Evolutionary conservation across 2,797 vertebrate species (phyloP).

Genomic region (Menidia menidia): DNA sequence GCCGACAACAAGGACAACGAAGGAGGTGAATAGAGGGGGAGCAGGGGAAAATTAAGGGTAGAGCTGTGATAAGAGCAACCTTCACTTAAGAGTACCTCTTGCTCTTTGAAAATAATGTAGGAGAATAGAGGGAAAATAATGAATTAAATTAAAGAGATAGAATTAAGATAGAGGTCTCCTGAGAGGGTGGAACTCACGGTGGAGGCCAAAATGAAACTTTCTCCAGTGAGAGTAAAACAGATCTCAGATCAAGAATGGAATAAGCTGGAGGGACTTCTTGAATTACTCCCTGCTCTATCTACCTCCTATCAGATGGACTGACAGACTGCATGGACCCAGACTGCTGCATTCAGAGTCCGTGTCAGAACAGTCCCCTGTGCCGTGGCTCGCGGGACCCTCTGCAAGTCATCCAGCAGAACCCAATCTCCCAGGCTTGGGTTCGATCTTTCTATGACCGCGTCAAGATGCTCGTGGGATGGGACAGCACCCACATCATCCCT

Average conservation of each 20-base stretch:
- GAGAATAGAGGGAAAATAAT: constrained; percentile 21
- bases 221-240: constrained; percentile 15
- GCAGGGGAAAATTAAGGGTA: not conserved
- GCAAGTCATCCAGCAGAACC: constrained; percentile 94
- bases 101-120: constrained; percentile 18
- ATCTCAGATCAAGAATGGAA: constrained; percentile 33
- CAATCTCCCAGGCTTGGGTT: constrained; percentile 81
- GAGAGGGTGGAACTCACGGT: constrained; percentile 18
- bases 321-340: constrained; percentile 98
- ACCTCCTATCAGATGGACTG: constrained; percentile 88
- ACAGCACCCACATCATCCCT: constrained; percentile 95
- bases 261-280: not conserved
- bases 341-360: constrained; percentile 95
- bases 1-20: constrained; percentile 99
- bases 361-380: constrained; percentile 94
- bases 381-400: constrained; percentile 95
- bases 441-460: constrained; percentile 96
- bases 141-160: constrained; percentile 26
- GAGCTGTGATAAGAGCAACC: constrained; percentile 5
- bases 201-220: constrained; percentile 34
- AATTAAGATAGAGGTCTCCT: constrained; percentile 39
- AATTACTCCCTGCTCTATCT: constrained; percentile 9
- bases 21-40: constrained; percentile 87
- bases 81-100: not conserved
- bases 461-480: constrained; percentile 94